These are phyloP conservation scores for Pleuronectes platessa DNA, from an alignment of 2,113 vertebrate species.

Conservation along the genomic window DNA sequence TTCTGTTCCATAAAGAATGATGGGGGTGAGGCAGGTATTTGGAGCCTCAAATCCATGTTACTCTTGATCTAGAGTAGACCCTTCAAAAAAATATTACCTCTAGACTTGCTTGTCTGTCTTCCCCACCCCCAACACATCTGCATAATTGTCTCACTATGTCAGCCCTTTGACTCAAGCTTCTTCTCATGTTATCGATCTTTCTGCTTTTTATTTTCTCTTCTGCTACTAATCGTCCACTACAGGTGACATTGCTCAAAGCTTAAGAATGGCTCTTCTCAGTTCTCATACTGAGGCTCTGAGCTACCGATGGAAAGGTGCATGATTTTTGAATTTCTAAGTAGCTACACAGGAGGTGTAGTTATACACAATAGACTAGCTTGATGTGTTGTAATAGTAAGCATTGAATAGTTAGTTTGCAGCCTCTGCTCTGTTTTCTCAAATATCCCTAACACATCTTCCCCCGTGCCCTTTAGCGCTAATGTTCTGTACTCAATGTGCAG, in stretches of 20 bases:
- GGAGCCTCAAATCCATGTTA: conserved; percentile 16
- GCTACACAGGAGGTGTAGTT: conserved; percentile 43
- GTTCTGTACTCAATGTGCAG: neutral
- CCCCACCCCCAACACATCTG: conserved; percentile 4
- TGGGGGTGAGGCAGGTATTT: conserved; percentile 43
- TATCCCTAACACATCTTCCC: conserved; percentile 15
- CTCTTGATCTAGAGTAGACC: neutral
- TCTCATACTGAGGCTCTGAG: conserved; percentile 71
- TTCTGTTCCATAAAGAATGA: conserved; percentile 40
- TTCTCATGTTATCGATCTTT: conserved; percentile 51
- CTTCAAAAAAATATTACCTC: conserved; percentile 14
- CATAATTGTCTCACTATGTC: conserved; percentile 37
- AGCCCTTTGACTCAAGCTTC: conserved; percentile 42
- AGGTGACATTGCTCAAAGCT: conserved; percentile 76
- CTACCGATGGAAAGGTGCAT: conserved; percentile 81
- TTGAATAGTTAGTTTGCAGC: conserved; percentile 46
- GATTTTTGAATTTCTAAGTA: conserved; percentile 57
- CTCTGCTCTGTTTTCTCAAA: conserved; percentile 31
- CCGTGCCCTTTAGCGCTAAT: neutral
- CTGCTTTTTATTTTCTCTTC: conserved; percentile 60
- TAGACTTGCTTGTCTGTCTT: conserved; percentile 32
- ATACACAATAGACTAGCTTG: conserved; percentile 39
- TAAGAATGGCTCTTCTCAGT: conserved; percentile 73
- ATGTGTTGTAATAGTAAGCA: conserved; percentile 39
- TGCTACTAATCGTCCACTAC: conserved; percentile 67